A percentile compares a stretch with the other conserved stretches of the same genome.
phyloP scores from a whole-genome alignment of 2,888 invertebrate genomes.

The Pseudanteris insignis region DNA sequence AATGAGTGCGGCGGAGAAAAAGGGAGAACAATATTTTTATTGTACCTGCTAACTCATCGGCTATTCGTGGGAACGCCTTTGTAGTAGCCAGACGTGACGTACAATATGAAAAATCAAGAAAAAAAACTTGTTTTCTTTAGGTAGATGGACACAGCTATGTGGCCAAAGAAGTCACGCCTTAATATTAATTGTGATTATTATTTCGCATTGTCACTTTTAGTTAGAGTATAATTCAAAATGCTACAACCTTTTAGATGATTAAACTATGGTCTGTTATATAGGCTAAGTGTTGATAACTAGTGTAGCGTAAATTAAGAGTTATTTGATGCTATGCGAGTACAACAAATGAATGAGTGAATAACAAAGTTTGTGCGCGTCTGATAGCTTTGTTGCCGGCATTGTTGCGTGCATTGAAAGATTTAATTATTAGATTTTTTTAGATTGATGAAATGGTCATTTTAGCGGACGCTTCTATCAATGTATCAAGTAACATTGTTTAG shows the following conservation, averaged over 20 bases:
- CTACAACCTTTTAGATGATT: too few relatives aligned
- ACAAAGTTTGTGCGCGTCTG: too few relatives aligned
- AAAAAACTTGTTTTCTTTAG: slow-evolving; percentile 56
- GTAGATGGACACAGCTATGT: slow-evolving; percentile 31
- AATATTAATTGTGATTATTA: slow-evolving; percentile 38
- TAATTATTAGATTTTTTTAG: slow-evolving; percentile 21
- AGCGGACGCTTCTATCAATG: slow-evolving; percentile 41
- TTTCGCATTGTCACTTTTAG: slow-evolving; percentile 38
- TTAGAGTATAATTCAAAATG: slow-evolving; percentile 9
- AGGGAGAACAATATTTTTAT: slow-evolving; percentile 58
- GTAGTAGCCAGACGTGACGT: slow-evolving; percentile 53
- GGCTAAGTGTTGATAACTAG: too few relatives aligned
- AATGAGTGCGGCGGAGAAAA: slow-evolving; percentile 37
- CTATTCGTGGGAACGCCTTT: slow-evolving; percentile 58
- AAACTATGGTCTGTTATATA: too few relatives aligned
- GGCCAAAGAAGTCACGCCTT: slow-evolving; percentile 35
- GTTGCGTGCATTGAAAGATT: too few relatives aligned
- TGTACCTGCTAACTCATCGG: slow-evolving; percentile 61
- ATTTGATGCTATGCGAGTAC: too few relatives aligned
- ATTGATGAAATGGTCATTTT: slow-evolving; percentile 37
- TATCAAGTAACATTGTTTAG: slow-evolving; percentile 45
- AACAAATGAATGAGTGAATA: too few relatives aligned
- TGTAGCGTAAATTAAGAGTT: too few relatives aligned
- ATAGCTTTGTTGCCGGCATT: too few relatives aligned
- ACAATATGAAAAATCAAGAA: slow-evolving; percentile 53